A percentile compares a stretch with the other conserved stretches of the same genome.
phyloP scores from a whole-genome alignment of 92 coral and sea anemone genomes.

The Palythoa grandis region DNA sequence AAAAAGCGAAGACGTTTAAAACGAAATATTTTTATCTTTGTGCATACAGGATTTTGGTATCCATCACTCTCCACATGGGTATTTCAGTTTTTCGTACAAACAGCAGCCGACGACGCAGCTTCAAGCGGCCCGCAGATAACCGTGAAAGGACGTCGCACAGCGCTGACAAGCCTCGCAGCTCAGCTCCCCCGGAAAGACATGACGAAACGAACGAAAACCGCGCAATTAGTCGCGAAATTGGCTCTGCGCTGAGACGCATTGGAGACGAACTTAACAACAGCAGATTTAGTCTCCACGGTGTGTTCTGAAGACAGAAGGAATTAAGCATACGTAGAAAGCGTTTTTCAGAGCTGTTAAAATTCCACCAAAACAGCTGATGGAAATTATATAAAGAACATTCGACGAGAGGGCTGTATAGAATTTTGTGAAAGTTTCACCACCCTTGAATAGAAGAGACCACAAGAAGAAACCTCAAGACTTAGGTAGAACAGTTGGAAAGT shows the following conservation, averaged over 20 bases:
- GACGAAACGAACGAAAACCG: conserved; percentile 66
- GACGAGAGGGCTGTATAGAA: neutral
- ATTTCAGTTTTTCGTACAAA: conserved; percentile 80
- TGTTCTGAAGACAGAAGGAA: conserved; percentile 24
- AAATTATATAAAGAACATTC: neutral
- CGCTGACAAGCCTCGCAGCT: neutral
- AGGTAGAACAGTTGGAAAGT: neutral
- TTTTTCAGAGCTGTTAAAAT: neutral
- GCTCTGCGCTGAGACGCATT: conserved; percentile 83
- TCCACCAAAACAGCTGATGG: neutral
- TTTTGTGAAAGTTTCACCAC: neutral
- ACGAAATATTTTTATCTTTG: neutral
- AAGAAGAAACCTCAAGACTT: neutral
- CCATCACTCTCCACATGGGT: conserved; percentile 63
- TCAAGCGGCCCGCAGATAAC: conserved; percentile 78
- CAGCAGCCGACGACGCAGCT: conserved; percentile 92
- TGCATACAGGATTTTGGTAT: neutral
- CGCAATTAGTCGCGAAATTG: conserved; percentile 77
- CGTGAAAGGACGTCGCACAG: conserved; percentile 59
- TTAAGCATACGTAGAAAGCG: neutral
- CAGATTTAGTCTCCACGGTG: conserved; percentile 65
- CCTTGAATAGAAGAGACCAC: neutral
- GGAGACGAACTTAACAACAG: conserved; percentile 96
- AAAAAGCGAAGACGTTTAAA: too few relatives aligned
- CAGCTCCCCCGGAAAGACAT: neutral